Evolutionary conservation across 2,888 invertebrate species (phyloP).

Genomic region (Lamellibrachia columna): DNA sequence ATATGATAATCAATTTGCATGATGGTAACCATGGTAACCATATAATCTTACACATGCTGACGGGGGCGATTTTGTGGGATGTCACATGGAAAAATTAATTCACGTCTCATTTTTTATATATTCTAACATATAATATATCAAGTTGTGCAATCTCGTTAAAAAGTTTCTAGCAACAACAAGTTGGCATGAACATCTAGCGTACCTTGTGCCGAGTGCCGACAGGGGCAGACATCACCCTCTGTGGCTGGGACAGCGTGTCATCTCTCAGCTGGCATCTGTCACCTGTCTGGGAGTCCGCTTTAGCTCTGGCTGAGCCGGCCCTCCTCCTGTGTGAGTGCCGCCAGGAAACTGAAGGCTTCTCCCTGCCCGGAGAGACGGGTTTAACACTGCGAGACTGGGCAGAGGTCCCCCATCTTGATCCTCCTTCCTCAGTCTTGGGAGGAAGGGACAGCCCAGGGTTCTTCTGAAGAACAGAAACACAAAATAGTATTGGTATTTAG

Average conservation of each 20-base stretch:
- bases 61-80: too few species aligned
- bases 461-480: neutral
- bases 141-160: too few species aligned
- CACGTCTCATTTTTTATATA: too few species aligned
- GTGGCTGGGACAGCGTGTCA: neutral
- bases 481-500: neutral
- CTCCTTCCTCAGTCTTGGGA: neutral
- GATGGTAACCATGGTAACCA: too few species aligned
- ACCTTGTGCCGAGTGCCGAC: neutral
- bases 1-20: too few species aligned
- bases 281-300: neutral
- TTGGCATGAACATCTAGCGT: neutral
- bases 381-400: too few species aligned
- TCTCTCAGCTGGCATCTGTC: neutral
- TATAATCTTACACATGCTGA: too few species aligned
- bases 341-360: neutral
- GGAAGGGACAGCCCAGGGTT: neutral
- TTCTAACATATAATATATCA: too few species aligned
- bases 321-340: neutral
- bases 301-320: neutral
- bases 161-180: too few species aligned
- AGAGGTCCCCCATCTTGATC: neutral
- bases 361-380: neutral
- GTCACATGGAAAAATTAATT: too few species aligned
- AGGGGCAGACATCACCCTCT: neutral